Conservation (phyloP, 2,113 vertebrate genomes). For the Bubo scandiacus region DNA sequence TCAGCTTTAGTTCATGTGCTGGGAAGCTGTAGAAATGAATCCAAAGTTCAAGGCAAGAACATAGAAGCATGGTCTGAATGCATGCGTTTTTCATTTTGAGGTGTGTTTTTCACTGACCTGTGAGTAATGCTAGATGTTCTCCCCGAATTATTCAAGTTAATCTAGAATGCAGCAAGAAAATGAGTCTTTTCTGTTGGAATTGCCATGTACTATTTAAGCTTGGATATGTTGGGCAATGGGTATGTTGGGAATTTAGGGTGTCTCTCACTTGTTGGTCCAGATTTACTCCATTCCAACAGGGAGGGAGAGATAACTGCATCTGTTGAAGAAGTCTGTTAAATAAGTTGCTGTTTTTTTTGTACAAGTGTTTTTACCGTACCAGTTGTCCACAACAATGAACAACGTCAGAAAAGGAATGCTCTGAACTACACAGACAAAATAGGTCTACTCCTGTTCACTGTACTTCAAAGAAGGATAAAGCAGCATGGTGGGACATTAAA, state of each 20-base stretch:
- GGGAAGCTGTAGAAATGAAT: not conserved
- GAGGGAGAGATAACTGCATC: not conserved
- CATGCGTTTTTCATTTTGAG: not conserved
- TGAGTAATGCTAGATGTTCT: not conserved
- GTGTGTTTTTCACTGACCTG: not conserved
- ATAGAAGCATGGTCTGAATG: not conserved
- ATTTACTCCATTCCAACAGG: not conserved
- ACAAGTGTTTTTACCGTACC: not conserved
- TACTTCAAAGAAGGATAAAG: not conserved
- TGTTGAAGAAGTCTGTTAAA: not conserved
- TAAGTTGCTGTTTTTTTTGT: not conserved
- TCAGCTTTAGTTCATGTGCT: not conserved
- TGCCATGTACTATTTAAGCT: not conserved
- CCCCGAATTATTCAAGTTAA: not conserved
- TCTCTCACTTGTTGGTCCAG: not conserved
- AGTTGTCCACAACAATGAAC: not conserved
- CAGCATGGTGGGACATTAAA: not conserved
- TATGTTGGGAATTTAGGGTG: not conserved
- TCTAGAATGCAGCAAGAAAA: not conserved
- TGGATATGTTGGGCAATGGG: not conserved
- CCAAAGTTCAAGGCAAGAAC: not conserved
- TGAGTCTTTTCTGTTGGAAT: not conserved
- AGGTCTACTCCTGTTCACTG: not conserved
- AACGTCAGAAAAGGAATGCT: not conserved
- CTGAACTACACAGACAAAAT: not conserved